Evolutionary conservation across 2,113 vertebrate species (phyloP).

Genomic region (Hippocampus abdominalis): DNA sequence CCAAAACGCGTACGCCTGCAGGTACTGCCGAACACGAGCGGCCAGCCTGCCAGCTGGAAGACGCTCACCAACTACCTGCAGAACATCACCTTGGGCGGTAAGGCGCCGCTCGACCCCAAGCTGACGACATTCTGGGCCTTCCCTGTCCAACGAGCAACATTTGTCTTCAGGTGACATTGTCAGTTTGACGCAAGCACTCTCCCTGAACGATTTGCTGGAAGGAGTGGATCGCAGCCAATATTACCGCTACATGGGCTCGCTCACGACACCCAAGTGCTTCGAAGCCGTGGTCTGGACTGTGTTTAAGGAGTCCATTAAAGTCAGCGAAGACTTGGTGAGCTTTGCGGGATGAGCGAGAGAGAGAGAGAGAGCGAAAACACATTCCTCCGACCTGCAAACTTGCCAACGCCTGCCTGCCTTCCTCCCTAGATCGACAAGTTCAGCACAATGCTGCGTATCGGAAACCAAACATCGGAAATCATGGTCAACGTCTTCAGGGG

Average conservation of each 20-base stretch:
- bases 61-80: constrained; percentile 45
- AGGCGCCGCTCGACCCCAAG: background rate
- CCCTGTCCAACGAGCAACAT: background rate
- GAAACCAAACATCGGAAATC: background rate
- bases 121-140: background rate
- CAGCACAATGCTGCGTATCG: constrained; percentile 16
- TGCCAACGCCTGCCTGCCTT: background rate
- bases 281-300: constrained; percentile 75
- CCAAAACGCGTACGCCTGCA: background rate
- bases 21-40: constrained; percentile 14
- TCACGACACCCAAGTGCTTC: constrained; percentile 64
- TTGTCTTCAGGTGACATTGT: constrained; percentile 6
- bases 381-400: background rate
- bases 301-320: constrained; percentile 62
- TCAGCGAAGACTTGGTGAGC: constrained; percentile 65
- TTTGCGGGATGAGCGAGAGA: background rate
- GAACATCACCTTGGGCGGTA: constrained; percentile 43
- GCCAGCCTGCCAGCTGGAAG: constrained; percentile 51
- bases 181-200: background rate
- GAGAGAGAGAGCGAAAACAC: background rate
- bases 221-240: constrained; percentile 51
- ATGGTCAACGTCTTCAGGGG: constrained; percentile 47
- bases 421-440: constrained; percentile 60
- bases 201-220: constrained; percentile 46
- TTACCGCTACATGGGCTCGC: constrained; percentile 71